Evolutionary conservation across 2,888 invertebrate species (phyloP).

Genomic region (Stenodema calcarata): DNA sequence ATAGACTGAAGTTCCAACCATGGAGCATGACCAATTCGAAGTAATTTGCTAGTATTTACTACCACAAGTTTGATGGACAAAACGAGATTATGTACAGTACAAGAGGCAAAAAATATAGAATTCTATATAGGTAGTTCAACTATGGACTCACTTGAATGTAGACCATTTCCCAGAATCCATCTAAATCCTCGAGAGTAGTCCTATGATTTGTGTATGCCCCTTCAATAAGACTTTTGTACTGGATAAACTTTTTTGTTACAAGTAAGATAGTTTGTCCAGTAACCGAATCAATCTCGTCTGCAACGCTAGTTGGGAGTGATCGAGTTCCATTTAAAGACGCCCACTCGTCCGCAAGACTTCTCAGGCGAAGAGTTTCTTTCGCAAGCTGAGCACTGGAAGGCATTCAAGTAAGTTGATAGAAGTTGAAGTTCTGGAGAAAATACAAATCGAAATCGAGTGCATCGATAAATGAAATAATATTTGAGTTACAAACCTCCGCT

Average conservation of each 20-base stretch:
- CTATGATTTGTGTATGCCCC: not conserved
- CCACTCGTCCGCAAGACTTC: not conserved
- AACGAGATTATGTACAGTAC: too few relatives aligned
- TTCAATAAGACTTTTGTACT: not conserved
- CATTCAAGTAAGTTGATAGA: not conserved
- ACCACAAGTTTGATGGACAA: too few relatives aligned
- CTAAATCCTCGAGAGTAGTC: conserved; percentile 1
- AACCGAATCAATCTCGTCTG: conserved; percentile 8
- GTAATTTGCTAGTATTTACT: too few relatives aligned
- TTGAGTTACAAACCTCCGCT: not conserved
- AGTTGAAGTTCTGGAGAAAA: too few relatives aligned
- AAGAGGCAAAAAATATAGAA: too few relatives aligned
- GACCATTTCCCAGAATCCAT: conserved; percentile 31
- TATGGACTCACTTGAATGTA: not conserved
- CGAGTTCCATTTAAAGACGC: not conserved
- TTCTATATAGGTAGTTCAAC: not conserved
- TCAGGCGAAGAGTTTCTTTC: not conserved
- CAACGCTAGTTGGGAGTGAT: not conserved
- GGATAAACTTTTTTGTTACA: not conserved
- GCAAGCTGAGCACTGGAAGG: not conserved
- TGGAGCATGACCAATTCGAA: too few relatives aligned
- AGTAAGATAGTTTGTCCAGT: conserved; percentile 7
- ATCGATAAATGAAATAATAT: not conserved
- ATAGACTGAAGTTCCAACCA: too few relatives aligned
- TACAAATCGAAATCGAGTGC: not conserved